phyloP scores from a whole-genome alignment of 1,140 invertebrate genomes.

The Thaumetopoea pityocampa region DNA sequence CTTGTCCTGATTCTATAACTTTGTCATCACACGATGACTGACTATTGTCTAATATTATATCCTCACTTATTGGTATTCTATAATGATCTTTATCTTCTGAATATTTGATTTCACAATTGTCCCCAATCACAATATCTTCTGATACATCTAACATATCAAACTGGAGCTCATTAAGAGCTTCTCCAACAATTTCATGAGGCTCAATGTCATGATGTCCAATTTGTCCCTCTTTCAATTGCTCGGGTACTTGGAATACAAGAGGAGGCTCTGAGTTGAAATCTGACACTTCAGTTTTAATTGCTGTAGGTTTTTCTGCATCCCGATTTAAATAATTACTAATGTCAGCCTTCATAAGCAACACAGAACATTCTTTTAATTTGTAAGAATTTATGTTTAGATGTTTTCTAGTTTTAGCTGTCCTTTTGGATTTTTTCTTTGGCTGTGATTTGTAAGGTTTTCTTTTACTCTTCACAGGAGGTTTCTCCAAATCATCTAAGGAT shows the following conservation, averaged over 20 bases:
- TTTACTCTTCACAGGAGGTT: conserved; percentile 28
- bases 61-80: conserved; percentile 44
- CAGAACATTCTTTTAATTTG: conserved; percentile 49
- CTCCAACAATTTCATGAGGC: conserved; percentile 1
- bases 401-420: conserved; percentile 22
- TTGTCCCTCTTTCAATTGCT: too few relatives aligned
- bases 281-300: too few relatives aligned
- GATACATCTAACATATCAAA: conserved; percentile 68
- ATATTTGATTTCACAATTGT: conserved; percentile 45
- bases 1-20: conserved; percentile 10
- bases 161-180: conserved; percentile 44
- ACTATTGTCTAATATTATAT: conserved; percentile 63
- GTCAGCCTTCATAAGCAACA: conserved; percentile 42
- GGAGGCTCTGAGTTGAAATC: too few relatives aligned
- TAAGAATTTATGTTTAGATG: conserved; percentile 12
- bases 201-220: too few relatives aligned
- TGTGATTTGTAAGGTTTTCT: conserved; percentile 29
- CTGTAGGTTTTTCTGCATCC: not conserved
- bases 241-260: too few relatives aligned
- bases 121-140: conserved; percentile 64
- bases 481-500: conserved; percentile 56
- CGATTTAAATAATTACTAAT: conserved; percentile 33
- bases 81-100: conserved; percentile 34
- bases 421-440: conserved; percentile 31
- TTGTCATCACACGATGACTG: conserved; percentile 50